A percentile compares a stretch with the other conserved stretches of the same genome.
Evolutionary conservation across 2,888 invertebrate species (phyloP).

Genomic region (Criorhina ranunculi): DNA sequence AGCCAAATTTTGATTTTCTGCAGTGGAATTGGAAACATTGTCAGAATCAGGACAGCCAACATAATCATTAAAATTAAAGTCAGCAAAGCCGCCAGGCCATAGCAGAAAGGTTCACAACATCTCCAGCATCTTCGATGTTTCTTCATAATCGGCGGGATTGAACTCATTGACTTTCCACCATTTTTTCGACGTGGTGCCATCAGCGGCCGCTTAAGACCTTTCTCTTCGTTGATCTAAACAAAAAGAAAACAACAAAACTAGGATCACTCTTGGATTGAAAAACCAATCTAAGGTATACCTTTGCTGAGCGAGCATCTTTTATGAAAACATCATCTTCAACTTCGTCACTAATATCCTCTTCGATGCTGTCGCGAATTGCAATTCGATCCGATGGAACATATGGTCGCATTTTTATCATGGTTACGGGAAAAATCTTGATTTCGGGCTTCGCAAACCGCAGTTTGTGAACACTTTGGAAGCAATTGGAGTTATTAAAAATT

Average conservation of each 20-base stretch:
- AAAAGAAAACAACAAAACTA: constrained; percentile 72
- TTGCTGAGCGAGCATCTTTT: constrained; percentile 89
- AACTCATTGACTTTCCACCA: constrained; percentile 83
- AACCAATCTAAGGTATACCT: constrained; percentile 80
- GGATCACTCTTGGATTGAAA: neutral
- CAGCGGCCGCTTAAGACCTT: constrained; percentile 89
- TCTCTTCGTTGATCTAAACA: constrained; percentile 87
- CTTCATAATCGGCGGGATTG: constrained; percentile 86
- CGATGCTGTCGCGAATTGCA: constrained; percentile 88
- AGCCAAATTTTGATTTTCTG: constrained; percentile 87
- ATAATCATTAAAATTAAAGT: constrained; percentile 87
- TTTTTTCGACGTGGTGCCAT: constrained; percentile 90
- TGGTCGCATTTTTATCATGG: constrained; percentile 85
- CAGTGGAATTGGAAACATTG: constrained; percentile 88
- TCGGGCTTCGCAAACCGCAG: neutral
- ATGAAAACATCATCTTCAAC: constrained; percentile 92
- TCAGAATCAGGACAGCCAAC: constrained; percentile 87
- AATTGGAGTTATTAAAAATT: constrained; percentile 1
- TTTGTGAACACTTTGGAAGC: neutral
- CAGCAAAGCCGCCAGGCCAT: constrained; percentile 87
- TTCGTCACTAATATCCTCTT: constrained; percentile 90
- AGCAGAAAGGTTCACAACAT: constrained; percentile 88
- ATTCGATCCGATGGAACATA: constrained; percentile 87
- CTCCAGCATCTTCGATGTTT: constrained; percentile 85
- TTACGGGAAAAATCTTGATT: constrained; percentile 33